Evolutionary conservation across 2,113 vertebrate genomes (phyloP), one percentile per base, ranked within the genome.

Genomic region (Prunella himalayana): DNA sequence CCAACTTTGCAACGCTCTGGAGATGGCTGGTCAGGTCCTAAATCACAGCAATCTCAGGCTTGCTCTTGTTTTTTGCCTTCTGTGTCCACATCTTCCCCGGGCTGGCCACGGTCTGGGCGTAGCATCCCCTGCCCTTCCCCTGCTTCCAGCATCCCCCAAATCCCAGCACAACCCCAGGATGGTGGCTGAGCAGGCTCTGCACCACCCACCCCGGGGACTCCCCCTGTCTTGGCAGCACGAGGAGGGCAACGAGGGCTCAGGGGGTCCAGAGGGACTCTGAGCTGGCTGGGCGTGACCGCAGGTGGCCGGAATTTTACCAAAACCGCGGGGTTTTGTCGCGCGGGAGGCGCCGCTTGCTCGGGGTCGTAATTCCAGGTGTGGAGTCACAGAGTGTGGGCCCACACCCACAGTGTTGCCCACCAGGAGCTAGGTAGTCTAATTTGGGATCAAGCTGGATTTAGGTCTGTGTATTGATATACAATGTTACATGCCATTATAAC

Each of bases 41-140:
- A 88, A 93, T 80, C 88, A 65, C 95, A 96, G 96, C 96, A 50
- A 92, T 96, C 95, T 94, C 94, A 94, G 84, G 82, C 89, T 95
- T 92, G 80, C 18, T 8, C 49, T 71, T 68, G 61, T 60, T 82
- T 82, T 56, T 53, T 71, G 88, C 66, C 82, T 93, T 94, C 82
- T 89, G 68, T 49, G 4, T 66, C 57, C 63, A 0, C 42, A 68
- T 33, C 53, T 47, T 49, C 33, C 21, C 33, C 4, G 0, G 11
- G 60, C 84, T 8, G 11, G 63, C 72, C 70, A 31, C 13, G 13
- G 71, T 61, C 82, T 0, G 2, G 41, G 20, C 0, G 18, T 78
- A 92, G 71, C 77, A 73, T 39, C 59, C 79, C 33, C 42, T 10
- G 3, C 8, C 28, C 57, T 63, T 18, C 2, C 51, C 61, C 44